Base-by-base conservation (phyloP, 2,888 invertebrate species). In the Halictus quadricinctus region DNA sequence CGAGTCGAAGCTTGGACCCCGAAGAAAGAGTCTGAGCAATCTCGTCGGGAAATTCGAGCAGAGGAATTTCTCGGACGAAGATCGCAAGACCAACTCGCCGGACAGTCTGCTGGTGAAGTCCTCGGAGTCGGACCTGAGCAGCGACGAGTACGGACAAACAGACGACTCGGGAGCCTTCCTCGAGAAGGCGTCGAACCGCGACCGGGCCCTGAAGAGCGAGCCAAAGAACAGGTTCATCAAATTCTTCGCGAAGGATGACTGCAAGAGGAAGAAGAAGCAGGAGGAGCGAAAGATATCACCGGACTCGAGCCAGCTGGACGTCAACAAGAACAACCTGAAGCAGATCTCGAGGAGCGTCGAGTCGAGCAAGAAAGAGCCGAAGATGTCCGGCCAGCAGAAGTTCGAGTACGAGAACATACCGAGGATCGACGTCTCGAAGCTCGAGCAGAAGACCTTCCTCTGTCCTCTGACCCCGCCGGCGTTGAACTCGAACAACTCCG, bases 121-220 rank as follows among this genome's bases (percentile, higher is more conserved):
- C 1, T 95, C 94, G 36, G 95, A 94, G 81, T 94, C 95, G 3
- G 94, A 93, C 6, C 88, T 94, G 66, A 94, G 94, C 80, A 95
- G 95, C 84, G 95, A 95, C 87, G 95, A 95, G 50, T 92, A 96
- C 96, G 93, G 96, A 95, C 90, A 96, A 96, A 94, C 94, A 1
- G 94, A 94, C 79, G 94, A 93, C 76, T 95, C 94, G 1, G 94
- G 93, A 5, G 94, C 94, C 8, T 93, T 93, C 79, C 80, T 92
- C 93, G 95, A 95, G 94, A 96, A 95, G 95, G 95, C 93, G 89
- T 95, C 92, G 78, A 95, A 91, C 41, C 88, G 91, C 70, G 93
- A 94, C 2, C 89, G 89, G 25, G 85, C 81, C 0, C 69, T 88
- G n/a, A 89, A 87, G 81, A 50, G 41, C 88, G 89, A 85, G 81